Conservation (phyloP, 23 tunicate genomes). For the Oikopleura vanhoeffeni region DNA sequence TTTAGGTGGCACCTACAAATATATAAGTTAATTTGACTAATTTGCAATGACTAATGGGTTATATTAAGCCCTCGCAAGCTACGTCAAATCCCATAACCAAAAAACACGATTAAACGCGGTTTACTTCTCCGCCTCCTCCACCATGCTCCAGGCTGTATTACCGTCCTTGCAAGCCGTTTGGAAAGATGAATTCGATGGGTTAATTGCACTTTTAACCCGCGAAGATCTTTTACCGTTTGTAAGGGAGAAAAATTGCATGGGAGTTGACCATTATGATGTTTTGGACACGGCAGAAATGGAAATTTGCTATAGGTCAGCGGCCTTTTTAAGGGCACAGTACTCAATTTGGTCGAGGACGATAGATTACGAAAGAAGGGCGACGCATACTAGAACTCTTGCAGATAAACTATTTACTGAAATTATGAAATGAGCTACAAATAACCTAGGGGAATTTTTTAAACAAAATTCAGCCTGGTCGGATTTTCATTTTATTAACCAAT, state of each 20-base stretch:
- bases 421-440: conserved; percentile 6
- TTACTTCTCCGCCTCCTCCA: background rate
- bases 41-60: too few relatives aligned
- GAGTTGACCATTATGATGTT: background rate
- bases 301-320: background rate
- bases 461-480: too few relatives aligned
- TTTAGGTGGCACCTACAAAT: too few relatives aligned
- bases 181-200: background rate
- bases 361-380: conserved; percentile 1
- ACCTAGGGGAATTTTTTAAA: too few relatives aligned
- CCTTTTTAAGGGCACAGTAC: conserved; percentile 1
- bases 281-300: conserved; percentile 8
- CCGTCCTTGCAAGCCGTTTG: background rate
- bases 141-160: background rate
- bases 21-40: too few relatives aligned
- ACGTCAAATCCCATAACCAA: background rate
- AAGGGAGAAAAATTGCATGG: background rate
- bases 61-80: background rate
- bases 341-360: conserved; percentile 5
- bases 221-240: background rate
- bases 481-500: too few relatives aligned
- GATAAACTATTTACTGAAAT: conserved; percentile 10
- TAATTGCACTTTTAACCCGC: conserved; percentile 1
- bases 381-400: background rate
- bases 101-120: background rate